Conservation (phyloP, 2,888 invertebrate genomes). For the Timema podura region DNA sequence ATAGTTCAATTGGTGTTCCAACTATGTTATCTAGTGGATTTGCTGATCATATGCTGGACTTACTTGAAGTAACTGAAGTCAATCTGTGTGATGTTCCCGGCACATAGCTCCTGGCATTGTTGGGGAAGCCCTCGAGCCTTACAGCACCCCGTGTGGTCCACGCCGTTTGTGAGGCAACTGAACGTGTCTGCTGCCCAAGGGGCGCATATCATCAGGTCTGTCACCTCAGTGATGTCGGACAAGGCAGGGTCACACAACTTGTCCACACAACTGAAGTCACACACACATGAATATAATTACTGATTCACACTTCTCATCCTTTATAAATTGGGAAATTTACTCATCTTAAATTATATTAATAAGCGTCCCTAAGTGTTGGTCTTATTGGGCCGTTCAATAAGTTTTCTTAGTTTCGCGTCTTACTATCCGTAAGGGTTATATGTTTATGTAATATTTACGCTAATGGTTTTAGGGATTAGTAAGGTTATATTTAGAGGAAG, state of each 20-base stretch:
- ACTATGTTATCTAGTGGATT: too few relatives aligned
- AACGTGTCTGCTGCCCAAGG: slow-evolving; percentile 82
- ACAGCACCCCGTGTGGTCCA: slow-evolving; percentile 80
- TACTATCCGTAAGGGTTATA: too few relatives aligned
- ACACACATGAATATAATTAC: slow-evolving; percentile 40
- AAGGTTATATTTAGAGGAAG: too few relatives aligned
- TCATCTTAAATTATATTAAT: too few relatives aligned
- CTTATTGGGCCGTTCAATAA: too few relatives aligned
- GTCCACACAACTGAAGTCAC: slow-evolving; percentile 55
- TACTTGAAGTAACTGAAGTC: slow-evolving; percentile 81
- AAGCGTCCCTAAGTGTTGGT: too few relatives aligned
- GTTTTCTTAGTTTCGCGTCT: too few relatives aligned
- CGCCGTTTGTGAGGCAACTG: slow-evolving; percentile 71
- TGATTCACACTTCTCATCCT: neutral
- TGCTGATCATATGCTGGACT: too few relatives aligned
- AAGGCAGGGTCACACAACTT: slow-evolving; percentile 73
- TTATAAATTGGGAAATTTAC: too few relatives aligned
- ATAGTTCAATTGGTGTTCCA: too few relatives aligned
- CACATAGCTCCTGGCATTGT: slow-evolving; percentile 70
- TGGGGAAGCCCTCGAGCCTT: slow-evolving; percentile 68
- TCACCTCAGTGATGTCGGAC: slow-evolving; percentile 56
- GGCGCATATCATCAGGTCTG: slow-evolving; percentile 85
- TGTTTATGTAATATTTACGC: too few relatives aligned
- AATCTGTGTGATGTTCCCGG: slow-evolving; percentile 71
- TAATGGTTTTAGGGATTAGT: too few relatives aligned